Conservation (phyloP, 2,888 invertebrate genomes). For the Latrodectus elegans region DNA sequence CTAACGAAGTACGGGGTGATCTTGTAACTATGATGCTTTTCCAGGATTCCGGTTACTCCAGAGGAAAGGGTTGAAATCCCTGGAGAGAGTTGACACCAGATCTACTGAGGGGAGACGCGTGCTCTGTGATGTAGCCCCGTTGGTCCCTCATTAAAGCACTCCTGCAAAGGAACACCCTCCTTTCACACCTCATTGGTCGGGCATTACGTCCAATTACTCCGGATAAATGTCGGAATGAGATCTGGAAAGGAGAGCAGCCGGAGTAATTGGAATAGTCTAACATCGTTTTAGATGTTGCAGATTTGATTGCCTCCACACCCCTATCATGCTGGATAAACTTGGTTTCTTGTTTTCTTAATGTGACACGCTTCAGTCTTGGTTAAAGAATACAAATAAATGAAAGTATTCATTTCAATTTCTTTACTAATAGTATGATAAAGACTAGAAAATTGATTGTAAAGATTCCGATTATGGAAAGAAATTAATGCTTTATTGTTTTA, state of each 20-base stretch:
- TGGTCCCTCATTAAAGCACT: constrained; percentile 59
- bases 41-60: constrained; percentile 17
- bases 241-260: constrained; percentile 17
- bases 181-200: constrained; percentile 63
- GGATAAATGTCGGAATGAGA: constrained; percentile 55
- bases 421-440: too few species aligned
- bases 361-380: too few species aligned
- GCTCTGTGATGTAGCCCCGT: constrained; percentile 53
- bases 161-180: constrained; percentile 55
- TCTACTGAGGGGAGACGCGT: constrained; percentile 27
- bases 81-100: constrained; percentile 37
- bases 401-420: too few species aligned
- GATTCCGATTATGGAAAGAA: too few species aligned
- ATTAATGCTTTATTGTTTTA: too few species aligned
- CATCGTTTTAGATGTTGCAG: constrained; percentile 43
- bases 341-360: too few species aligned
- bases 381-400: too few species aligned
- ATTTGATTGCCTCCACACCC: neutral
- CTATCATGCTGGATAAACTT: neutral
- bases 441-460: too few species aligned
- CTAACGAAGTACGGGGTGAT: too few species aligned
- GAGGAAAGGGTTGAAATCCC: constrained; percentile 52
- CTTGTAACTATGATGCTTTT: too few species aligned
- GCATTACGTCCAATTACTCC: constrained; percentile 66
- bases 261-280: constrained; percentile 58